Conservation (phyloP, 2,888 invertebrate species). For the Phania funesta region DNA sequence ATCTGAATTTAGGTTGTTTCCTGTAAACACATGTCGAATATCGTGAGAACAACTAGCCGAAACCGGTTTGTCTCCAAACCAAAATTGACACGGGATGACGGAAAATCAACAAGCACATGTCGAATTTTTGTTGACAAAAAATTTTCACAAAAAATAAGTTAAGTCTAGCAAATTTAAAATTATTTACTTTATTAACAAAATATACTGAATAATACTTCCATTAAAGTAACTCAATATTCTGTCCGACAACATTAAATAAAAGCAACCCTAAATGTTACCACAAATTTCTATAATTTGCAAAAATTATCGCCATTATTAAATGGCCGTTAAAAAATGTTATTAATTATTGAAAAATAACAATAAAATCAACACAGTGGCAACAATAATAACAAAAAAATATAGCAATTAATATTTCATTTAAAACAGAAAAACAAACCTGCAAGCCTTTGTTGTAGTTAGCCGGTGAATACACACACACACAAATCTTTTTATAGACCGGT, state of each 20-base stretch:
- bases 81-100: too few relatives aligned
- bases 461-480: neutral
- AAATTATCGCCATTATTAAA: conserved; percentile 52
- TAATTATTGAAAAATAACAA: conserved; percentile 57
- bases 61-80: too few relatives aligned
- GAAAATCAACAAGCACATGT: too few relatives aligned
- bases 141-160: too few relatives aligned
- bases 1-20: too few relatives aligned
- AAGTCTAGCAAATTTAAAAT: neutral
- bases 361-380: conserved; percentile 10
- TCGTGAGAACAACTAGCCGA: too few relatives aligned
- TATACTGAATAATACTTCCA: neutral
- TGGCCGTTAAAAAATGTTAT: conserved; percentile 42
- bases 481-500: neutral
- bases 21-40: too few relatives aligned
- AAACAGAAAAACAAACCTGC: neutral
- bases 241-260: conserved; percentile 24
- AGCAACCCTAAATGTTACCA: conserved; percentile 44
- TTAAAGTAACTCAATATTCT: conserved; percentile 7
- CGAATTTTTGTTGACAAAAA: too few relatives aligned
- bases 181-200: neutral
- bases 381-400: neutral
- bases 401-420: conserved; percentile 39
- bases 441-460: conserved; percentile 11
- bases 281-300: conserved; percentile 45